Base-by-base conservation (phyloP, 2,113 vertebrate species). In the Dicrurus megarhynchus region DNA sequence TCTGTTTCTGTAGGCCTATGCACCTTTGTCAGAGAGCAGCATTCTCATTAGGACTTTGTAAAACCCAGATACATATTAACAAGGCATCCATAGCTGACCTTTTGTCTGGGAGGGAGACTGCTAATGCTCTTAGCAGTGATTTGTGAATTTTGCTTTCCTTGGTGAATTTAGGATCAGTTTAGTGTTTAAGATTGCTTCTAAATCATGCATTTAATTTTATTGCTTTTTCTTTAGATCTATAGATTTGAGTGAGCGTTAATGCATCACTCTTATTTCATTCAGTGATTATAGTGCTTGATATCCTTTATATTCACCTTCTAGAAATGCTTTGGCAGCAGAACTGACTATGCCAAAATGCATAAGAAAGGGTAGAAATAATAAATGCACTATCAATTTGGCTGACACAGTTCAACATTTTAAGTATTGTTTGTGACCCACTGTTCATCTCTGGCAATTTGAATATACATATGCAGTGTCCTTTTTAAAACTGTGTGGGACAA, bases 241-340 rank as follows among this genome's bases (percentile, higher is more conserved):
- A 81, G 89, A 71, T 94, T 87, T 89, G 59, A 71, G 69, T 83
- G 64, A 79, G 49, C 7, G 1, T 76, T 94, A 87, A 78, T 84
- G 52, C 30, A 61, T 71, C 71, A 32, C 47, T 87, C 69, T 6
- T 93, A 84, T 84, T 95, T 95, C 61, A 77, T 85, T 87, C 44
- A 28, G 52, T 94, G 87, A 84, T 93, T 94, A 75, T 52, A 82
- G 49, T 56, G 47, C 83, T 89, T 93, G 76, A 81, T 63, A 82
- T 88, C 49, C 64, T 88, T 76, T 93, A 75, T 75, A 41, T n/a
- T 96, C 79, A 74, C 93, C 87, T 93, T 93, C 75, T 84, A 57
- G 60, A 96, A 96, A 55, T 65, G 82, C 95, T 90, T 84, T 89
- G 52, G 76, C 73, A 92, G 93, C 83, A 94, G 85, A 90, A 64